Evolutionary conservation across 2,113 vertebrate species (phyloP).

Genomic region (Choloepus hoffmanni): DNA sequence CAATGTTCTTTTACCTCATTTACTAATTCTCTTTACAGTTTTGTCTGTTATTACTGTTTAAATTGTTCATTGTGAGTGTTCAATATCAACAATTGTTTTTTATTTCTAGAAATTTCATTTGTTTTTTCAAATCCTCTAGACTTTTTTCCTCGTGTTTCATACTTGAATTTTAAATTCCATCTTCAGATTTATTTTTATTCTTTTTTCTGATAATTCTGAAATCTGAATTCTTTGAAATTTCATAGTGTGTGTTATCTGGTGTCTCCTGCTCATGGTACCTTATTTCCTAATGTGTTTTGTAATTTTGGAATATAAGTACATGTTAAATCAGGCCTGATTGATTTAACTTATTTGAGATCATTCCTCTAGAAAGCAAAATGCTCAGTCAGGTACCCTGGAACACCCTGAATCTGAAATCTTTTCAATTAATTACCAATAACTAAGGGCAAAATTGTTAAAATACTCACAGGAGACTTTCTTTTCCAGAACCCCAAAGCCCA

Average conservation of each 20-base stretch:
- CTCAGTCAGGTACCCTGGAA: background rate
- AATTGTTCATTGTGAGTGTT: conserved; percentile 5
- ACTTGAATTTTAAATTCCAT: conserved; percentile 1
- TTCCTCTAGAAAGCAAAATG: background rate
- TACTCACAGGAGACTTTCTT: background rate
- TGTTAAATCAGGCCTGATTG: background rate
- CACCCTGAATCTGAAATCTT: background rate
- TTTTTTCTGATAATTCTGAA: background rate
- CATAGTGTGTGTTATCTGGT: background rate
- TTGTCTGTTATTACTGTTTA: background rate
- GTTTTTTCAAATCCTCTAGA: background rate
- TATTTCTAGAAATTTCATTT: background rate
- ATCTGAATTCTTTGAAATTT: conserved; percentile 8
- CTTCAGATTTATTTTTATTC: background rate
- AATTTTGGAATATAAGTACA: background rate
- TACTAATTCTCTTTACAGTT: background rate
- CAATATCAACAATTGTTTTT: background rate
- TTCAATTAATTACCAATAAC: background rate
- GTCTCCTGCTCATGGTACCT: background rate
- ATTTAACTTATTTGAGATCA: background rate
- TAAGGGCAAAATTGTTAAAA: background rate
- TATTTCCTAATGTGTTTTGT: background rate
- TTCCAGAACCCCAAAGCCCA: background rate
- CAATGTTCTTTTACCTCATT: background rate
- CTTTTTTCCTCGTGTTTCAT: background rate